Percentiles rank a stretch among this genome's conserved stretches.
phyloP scores from a whole-genome alignment of 2,797 vertebrate genomes.

The Alosa sapidissima region DNA sequence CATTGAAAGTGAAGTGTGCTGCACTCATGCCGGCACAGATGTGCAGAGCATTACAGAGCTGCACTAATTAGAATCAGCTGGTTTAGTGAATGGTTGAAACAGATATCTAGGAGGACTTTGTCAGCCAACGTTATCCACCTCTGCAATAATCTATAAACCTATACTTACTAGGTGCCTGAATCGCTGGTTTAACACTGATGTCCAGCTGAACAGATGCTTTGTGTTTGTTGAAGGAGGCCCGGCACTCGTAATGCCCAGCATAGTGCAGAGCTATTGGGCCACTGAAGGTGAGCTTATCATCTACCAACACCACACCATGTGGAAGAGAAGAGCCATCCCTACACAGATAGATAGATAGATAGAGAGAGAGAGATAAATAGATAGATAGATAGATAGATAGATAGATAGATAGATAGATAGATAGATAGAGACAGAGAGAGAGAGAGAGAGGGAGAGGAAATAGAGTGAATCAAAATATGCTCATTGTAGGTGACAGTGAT shows the following conservation, averaged over 20 bases:
- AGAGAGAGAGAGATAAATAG: not conserved
- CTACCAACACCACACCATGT: slow-evolving; percentile 53
- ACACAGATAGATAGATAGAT: not conserved
- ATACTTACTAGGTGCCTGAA: slow-evolving; percentile 52
- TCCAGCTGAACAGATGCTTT: slow-evolving; percentile 55
- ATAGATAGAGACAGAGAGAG: not conserved
- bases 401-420: not conserved
- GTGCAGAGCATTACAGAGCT: no score
- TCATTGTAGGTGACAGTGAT: slow-evolving; percentile 3
- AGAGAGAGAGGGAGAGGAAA: not conserved
- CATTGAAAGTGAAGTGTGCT: no score
- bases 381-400: not conserved
- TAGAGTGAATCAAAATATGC: not conserved
- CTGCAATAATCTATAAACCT: not conserved
- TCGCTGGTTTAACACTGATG: slow-evolving; percentile 58
- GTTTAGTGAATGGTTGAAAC: no score
- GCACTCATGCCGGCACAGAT: no score
- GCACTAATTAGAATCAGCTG: no score
- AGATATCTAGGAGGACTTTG: no score
- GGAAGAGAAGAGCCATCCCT: slow-evolving; percentile 63
- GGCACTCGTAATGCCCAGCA: slow-evolving; percentile 67
- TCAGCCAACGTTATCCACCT: no score
- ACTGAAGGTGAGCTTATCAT: slow-evolving; percentile 53
- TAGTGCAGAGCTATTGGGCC: slow-evolving; percentile 54
- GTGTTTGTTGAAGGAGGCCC: slow-evolving; percentile 61